Percentiles rank a stretch among this genome's conserved stretches.
phyloP scores from a whole-genome alignment of 2,797 vertebrate species.

The Rhinogobio ventralis region DNA sequence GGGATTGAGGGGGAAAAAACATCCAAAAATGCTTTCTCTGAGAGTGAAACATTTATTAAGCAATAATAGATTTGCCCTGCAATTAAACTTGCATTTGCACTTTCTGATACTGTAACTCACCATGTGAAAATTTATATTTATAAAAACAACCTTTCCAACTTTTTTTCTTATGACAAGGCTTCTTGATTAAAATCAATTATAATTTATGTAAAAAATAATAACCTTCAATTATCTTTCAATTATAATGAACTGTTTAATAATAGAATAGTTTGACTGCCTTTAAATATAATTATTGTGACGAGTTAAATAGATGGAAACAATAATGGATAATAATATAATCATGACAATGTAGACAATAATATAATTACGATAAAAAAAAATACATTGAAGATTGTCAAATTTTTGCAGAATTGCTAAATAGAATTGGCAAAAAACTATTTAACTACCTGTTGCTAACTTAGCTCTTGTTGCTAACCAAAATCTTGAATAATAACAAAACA shows the following conservation, averaged over 20 bases:
- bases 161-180: neutral
- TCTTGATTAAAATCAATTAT: neutral
- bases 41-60: neutral
- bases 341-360: neutral
- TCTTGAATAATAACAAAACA: neutral
- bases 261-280: neutral
- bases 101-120: neutral
- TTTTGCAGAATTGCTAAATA: neutral
- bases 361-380: neutral
- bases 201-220: neutral
- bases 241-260: neutral
- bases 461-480: neutral
- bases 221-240: neutral
- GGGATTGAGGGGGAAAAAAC: neutral
- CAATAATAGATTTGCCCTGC: neutral
- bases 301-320: neutral
- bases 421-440: neutral
- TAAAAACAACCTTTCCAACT: neutral
- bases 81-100: neutral
- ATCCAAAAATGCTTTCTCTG: neutral
- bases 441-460: conserved; percentile 9
- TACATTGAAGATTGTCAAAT: neutral
- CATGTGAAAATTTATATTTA: neutral
- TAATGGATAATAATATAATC: neutral
- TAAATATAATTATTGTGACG: neutral